phyloP scores from a whole-genome alignment of 2,113 vertebrate species.

The Todiramphus chloris region DNA sequence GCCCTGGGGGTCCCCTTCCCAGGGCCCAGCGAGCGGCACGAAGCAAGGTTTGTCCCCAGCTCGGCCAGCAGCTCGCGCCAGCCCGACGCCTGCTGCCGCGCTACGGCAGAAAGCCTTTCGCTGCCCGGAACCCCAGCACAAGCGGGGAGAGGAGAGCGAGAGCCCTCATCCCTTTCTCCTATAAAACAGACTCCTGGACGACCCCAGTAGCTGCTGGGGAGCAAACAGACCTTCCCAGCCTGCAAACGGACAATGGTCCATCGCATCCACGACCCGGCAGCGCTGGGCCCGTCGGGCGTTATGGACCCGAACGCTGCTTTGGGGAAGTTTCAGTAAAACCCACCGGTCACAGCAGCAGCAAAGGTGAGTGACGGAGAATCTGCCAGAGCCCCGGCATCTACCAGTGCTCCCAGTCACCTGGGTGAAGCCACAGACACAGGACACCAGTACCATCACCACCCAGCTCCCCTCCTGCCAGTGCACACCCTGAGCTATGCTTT shows the following conservation, averaged over 20 bases:
- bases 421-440: accelerated
- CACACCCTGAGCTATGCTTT: not conserved
- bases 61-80: not conserved
- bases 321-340: not conserved
- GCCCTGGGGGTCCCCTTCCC: accelerated
- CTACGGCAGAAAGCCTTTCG: not conserved
- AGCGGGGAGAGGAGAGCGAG: accelerated
- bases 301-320: accelerated
- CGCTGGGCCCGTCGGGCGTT: accelerated
- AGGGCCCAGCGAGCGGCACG: not conserved
- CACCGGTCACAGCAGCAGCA: not conserved
- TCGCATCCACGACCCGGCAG: accelerated
- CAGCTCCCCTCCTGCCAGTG: not conserved
- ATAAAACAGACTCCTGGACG: not conserved
- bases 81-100: accelerated
- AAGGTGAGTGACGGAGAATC: not conserved
- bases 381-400: not conserved
- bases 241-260: accelerated
- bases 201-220: accelerated
- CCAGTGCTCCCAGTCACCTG: not conserved
- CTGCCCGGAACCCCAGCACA: not conserved
- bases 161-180: not conserved
- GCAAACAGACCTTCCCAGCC: not conserved
- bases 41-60: accelerated
- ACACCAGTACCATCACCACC: accelerated